A percentile compares a stretch with the other conserved stretches of the same genome.
Evolutionary conservation across 2,888 invertebrate species (phyloP).

Genomic region (Melinopterus prodromus): DNA sequence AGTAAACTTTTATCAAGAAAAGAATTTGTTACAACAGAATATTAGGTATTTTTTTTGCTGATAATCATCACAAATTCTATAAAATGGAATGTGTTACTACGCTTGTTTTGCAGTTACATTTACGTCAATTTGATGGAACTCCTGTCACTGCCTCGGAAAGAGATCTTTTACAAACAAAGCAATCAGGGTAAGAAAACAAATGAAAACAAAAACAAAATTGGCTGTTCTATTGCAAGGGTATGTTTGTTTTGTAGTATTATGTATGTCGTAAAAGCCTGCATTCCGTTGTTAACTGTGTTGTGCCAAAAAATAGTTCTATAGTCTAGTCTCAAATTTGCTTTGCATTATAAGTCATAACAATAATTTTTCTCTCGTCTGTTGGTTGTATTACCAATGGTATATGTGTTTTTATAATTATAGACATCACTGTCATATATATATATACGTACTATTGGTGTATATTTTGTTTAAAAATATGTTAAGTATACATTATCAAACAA

Average conservation of each 20-base stretch:
- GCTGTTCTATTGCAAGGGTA: constrained; percentile 12
- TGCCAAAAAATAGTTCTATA: constrained; percentile 26
- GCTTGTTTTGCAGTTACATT: constrained; percentile 69
- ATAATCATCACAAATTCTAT: neutral
- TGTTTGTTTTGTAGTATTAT: constrained; percentile 9
- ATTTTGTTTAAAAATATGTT: neutral
- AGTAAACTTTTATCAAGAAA: constrained; percentile 41
- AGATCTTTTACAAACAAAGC: constrained; percentile 49
- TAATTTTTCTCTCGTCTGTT: constrained; percentile 11
- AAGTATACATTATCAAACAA: neutral
- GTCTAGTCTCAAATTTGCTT: constrained; percentile 34
- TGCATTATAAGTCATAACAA: constrained; percentile 7
- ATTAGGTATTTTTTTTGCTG: too few species aligned
- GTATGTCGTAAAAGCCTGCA: constrained; percentile 9
- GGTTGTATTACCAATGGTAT: constrained; percentile 10
- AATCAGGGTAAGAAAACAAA: constrained; percentile 25
- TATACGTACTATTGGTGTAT: neutral
- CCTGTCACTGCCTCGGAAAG: constrained; percentile 67
- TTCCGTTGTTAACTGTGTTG: constrained; percentile 24
- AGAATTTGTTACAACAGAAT: neutral
- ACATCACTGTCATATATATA: neutral
- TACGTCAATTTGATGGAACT: constrained; percentile 75
- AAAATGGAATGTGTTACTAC: neutral
- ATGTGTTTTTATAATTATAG: constrained; percentile 9
- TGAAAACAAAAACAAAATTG: constrained; percentile 9